These are phyloP conservation scores for Sphaerodactylus townsendi DNA, from an alignment of 2,113 vertebrate species.

Conservation along the genomic window DNA sequence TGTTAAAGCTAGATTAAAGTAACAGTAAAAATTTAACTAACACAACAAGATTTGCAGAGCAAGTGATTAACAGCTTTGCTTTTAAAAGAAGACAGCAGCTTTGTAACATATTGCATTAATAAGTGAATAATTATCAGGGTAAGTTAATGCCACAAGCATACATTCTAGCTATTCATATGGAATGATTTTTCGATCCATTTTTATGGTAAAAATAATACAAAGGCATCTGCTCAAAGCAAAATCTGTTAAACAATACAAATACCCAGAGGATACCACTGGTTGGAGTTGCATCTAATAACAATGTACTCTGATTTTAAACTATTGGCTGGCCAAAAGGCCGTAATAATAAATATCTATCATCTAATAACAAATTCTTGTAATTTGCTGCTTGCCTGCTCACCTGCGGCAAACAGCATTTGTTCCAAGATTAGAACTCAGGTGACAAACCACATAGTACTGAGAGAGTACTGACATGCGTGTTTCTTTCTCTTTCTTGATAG, in stretches of 20 bases:
- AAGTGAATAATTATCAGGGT: background rate
- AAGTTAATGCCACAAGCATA: background rate
- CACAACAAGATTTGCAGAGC: background rate
- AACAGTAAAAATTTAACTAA: conserved; percentile 14
- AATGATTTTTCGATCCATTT: background rate
- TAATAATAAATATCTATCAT: no score
- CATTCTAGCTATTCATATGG: background rate
- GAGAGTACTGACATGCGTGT: background rate
- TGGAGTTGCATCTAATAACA: background rate
- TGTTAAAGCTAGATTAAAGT: conserved; percentile 9
- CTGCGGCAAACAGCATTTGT: background rate
- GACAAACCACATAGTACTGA: background rate
- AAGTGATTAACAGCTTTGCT: background rate
- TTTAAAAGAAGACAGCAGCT: background rate
- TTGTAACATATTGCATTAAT: background rate
- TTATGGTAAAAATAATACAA: background rate
- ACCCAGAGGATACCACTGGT: background rate
- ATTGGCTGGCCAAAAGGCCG: no score
- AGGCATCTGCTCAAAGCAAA: background rate
- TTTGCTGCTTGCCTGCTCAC: background rate
- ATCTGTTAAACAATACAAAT: background rate
- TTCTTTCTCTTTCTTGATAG: no score
- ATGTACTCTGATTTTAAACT: no score
- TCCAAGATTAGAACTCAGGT: background rate
- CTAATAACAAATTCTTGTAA: no score